Evolutionary conservation across 2,888 invertebrate genomes (phyloP).

Genomic region (Apodemia mormo): DNA sequence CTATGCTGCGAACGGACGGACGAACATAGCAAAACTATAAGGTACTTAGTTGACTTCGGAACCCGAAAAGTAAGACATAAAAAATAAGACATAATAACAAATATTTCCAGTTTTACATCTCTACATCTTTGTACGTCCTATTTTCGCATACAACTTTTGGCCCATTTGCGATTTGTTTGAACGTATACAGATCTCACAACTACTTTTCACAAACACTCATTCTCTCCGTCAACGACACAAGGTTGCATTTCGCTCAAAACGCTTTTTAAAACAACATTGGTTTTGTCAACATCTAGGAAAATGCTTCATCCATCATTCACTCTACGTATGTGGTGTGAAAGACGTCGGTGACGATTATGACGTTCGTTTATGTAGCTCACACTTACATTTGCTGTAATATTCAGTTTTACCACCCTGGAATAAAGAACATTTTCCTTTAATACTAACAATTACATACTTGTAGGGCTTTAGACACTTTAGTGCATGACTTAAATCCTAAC

Average conservation of each 20-base stretch:
- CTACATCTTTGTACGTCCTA: constrained; percentile 51
- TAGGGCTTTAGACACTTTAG: constrained; percentile 52
- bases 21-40: too few relatives aligned
- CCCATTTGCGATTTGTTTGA: constrained; percentile 65
- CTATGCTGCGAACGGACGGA: too few relatives aligned
- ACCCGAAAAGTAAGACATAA: too few relatives aligned
- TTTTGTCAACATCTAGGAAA: constrained; percentile 57
- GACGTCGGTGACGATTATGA: constrained; percentile 72
- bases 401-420: constrained; percentile 48
- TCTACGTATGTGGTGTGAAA: constrained; percentile 65
- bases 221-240: constrained; percentile 35
- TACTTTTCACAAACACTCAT: constrained; percentile 35
- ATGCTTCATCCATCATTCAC: constrained; percentile 77
- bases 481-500: constrained; percentile 30
- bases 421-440: constrained; percentile 57
- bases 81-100: background rate
- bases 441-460: constrained; percentile 45
- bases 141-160: constrained; percentile 65
- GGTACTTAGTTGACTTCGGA: too few relatives aligned
- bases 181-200: constrained; percentile 57
- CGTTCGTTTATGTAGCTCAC: constrained; percentile 54
- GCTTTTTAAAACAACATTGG: constrained; percentile 33
- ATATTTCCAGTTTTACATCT: constrained; percentile 34
- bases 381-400: constrained; percentile 25
- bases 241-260: constrained; percentile 37